These are phyloP conservation scores for Periophthalmus modestus DNA, from an alignment of 2,113 vertebrate species.

Conservation along the genomic window DNA sequence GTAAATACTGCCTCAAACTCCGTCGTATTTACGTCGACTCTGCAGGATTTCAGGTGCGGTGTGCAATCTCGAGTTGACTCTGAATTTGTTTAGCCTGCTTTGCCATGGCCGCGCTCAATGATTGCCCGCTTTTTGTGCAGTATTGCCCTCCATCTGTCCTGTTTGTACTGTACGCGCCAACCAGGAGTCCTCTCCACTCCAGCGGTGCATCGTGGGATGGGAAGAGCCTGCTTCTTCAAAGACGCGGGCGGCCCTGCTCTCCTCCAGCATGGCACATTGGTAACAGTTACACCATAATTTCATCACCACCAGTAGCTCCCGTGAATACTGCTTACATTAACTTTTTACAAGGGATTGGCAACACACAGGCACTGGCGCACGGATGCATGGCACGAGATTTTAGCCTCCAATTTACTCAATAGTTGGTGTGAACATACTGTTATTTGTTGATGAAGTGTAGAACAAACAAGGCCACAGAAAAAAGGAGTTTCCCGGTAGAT, in stretches of 20 bases:
- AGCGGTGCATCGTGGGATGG: slow-evolving; percentile 62
- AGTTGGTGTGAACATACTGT: slow-evolving; percentile 47
- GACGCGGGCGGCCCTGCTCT: slow-evolving; percentile 62
- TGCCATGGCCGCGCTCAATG: slow-evolving; percentile 49
- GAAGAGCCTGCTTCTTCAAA: slow-evolving; percentile 73
- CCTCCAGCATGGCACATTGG: slow-evolving; percentile 75
- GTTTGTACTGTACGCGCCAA: slow-evolving; percentile 59
- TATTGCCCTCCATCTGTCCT: slow-evolving; percentile 68
- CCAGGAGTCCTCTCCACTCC: slow-evolving; percentile 63
- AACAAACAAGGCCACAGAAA: slow-evolving; percentile 42
- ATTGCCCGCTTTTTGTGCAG: slow-evolving; percentile 62
- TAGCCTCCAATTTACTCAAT: slow-evolving; percentile 42
- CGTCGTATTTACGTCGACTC: slow-evolving; percentile 19
- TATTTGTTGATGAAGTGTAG: slow-evolving; percentile 60
- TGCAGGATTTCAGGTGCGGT: slow-evolving; percentile 37
- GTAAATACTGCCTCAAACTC: neutral
- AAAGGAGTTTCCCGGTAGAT: slow-evolving; percentile 49
- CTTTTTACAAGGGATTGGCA: slow-evolving; percentile 81
- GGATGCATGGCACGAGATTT: slow-evolving; percentile 59
- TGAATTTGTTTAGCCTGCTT: slow-evolving; percentile 31
- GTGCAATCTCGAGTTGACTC: slow-evolving; percentile 45
- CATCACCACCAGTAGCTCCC: slow-evolving; percentile 81
- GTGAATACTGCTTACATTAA: slow-evolving; percentile 81
- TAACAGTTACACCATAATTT: slow-evolving; percentile 84
- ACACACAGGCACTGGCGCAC: slow-evolving; percentile 60